Conservation (phyloP, 2,797 vertebrate genomes). For the Chaunax sp. region DNA sequence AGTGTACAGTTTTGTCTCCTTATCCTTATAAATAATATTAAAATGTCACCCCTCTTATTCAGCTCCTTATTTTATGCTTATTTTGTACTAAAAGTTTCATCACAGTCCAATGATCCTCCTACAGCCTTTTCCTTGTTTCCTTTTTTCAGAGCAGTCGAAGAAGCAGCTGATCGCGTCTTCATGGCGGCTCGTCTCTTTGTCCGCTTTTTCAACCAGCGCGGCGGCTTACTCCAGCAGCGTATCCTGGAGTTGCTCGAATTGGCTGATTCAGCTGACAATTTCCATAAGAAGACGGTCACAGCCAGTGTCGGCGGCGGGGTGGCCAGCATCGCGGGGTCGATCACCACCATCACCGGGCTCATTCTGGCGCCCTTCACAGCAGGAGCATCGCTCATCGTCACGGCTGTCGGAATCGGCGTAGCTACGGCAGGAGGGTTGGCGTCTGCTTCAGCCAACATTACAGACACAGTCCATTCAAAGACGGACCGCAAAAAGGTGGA, state of each 20-base stretch:
- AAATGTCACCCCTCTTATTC: too few relatives aligned
- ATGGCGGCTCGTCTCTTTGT: conserved; percentile 85
- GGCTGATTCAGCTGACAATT: conserved; percentile 77
- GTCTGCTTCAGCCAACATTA: conserved; percentile 83
- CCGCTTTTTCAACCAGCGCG: conserved; percentile 77
- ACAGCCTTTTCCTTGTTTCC: background rate
- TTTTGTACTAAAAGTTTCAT: too few relatives aligned
- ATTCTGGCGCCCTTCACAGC: conserved; percentile 82
- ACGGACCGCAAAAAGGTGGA: conserved; percentile 83
- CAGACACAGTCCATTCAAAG: conserved; percentile 82
- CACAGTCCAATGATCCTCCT: too few relatives aligned
- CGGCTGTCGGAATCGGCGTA: conserved; percentile 80
- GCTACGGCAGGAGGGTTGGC: conserved; percentile 82
- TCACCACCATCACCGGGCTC: conserved; percentile 85
- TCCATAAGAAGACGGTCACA: conserved; percentile 81
- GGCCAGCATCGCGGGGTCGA: conserved; percentile 79
- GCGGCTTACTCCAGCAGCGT: conserved; percentile 71
- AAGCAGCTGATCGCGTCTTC: conserved; percentile 83
- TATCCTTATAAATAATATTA: too few relatives aligned
- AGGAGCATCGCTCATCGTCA: conserved; percentile 84
- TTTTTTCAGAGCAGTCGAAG: conserved; percentile 74
- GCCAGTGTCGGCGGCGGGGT: conserved; percentile 80
- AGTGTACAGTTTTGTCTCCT: too few relatives aligned
- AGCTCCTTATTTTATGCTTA: too few relatives aligned
- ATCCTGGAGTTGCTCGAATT: conserved; percentile 76